These are phyloP conservation scores for Caerostris extrusa DNA, from an alignment of 1,140 invertebrate species.

Conservation along the genomic window DNA sequence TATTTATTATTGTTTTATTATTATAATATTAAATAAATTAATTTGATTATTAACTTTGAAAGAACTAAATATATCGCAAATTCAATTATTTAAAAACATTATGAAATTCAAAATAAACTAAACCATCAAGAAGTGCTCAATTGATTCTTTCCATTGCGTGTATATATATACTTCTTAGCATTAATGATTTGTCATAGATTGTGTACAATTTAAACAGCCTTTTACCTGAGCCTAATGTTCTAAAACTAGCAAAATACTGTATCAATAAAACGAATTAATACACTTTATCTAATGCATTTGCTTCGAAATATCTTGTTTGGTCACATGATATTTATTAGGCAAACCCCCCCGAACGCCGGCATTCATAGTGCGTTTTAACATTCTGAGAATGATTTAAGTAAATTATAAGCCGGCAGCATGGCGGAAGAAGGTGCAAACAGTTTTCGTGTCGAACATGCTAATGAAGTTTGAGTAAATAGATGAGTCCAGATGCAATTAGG, in stretches of 20 bases:
- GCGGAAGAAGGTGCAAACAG: conserved; percentile 5
- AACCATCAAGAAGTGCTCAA: neutral
- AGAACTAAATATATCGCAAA: too few species aligned
- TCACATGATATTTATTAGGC: neutral
- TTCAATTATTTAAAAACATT: too few species aligned
- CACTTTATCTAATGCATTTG: neutral
- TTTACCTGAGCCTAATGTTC: neutral
- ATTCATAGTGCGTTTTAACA: neutral
- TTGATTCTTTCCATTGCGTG: neutral
- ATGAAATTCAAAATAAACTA: too few species aligned
- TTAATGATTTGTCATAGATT: neutral
- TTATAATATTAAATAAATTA: too few species aligned
- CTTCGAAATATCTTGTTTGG: neutral
- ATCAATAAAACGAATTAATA: too few species aligned
- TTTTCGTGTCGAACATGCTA: conserved; percentile 44
- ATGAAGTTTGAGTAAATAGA: conserved; percentile 44
- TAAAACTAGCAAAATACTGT: neutral
- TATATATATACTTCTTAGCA: neutral
- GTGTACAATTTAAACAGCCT: neutral
- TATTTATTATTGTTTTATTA: too few species aligned
- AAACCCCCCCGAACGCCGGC: neutral
- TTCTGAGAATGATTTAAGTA: conserved; percentile 5
- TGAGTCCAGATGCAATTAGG: neutral
- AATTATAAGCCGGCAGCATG: conserved; percentile 9
- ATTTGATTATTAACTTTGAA: too few species aligned